phyloP scores from a whole-genome alignment of 1,140 invertebrate species.

The Pectinophora gossypiella region DNA sequence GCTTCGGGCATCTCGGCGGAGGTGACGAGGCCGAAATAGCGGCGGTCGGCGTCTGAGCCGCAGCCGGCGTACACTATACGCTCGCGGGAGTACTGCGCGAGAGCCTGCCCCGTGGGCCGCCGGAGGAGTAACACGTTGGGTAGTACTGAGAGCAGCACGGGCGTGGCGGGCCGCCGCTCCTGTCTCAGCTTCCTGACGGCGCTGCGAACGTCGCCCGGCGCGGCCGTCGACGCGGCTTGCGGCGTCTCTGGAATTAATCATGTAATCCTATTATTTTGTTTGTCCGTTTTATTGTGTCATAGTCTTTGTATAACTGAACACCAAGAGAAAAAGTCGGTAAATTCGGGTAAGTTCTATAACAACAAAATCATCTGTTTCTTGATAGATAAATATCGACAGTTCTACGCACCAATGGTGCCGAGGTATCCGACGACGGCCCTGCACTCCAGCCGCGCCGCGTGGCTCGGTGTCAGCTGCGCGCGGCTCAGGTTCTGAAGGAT shows the following conservation, averaged over 20 bases:
- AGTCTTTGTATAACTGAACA: too few relatives aligned
- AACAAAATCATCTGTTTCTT: too few relatives aligned
- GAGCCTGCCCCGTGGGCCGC: constrained; percentile 77
- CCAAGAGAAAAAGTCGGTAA: too few relatives aligned
- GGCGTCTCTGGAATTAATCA: constrained; percentile 83
- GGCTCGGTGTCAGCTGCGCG: constrained; percentile 47
- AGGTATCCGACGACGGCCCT: constrained; percentile 94
- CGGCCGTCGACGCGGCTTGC: constrained; percentile 86
- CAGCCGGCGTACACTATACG: constrained; percentile 93
- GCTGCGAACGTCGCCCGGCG: constrained; percentile 83
- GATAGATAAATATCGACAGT: too few relatives aligned
- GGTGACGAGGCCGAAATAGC: constrained; percentile 95
- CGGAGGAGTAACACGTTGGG: constrained; percentile 86
- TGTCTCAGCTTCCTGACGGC: constrained; percentile 92
- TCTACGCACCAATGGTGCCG: constrained; percentile 83
- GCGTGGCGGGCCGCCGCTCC: constrained; percentile 91
- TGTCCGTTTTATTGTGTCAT: too few relatives aligned
- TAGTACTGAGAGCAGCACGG: constrained; percentile 90
- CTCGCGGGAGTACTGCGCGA: constrained; percentile 86
- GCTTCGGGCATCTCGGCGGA: constrained; percentile 61
- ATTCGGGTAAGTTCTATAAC: too few relatives aligned
- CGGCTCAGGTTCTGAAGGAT: constrained; percentile 55
- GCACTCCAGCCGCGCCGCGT: constrained; percentile 78
- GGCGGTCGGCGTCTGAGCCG: constrained; percentile 91
- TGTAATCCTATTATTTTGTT: neutral